Evolutionary conservation across 2,888 invertebrate genomes (phyloP).

Genomic region (Drosophila melanosoma): DNA sequence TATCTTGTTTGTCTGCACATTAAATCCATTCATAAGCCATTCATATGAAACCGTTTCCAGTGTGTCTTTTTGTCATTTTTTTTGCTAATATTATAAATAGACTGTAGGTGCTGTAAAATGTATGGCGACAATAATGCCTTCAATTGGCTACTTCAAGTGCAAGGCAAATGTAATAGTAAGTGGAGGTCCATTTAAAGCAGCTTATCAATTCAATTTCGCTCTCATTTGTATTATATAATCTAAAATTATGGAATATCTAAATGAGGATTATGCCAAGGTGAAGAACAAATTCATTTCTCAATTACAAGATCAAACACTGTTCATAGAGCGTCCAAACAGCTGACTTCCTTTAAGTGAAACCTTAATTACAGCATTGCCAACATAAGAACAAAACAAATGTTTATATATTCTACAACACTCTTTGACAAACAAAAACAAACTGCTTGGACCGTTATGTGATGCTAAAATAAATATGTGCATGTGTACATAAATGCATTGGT

Average conservation of each 20-base stretch:
- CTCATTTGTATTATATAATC: slow-evolving; percentile 18
- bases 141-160: slow-evolving; percentile 62
- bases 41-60: neutral
- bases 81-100: slow-evolving; percentile 3
- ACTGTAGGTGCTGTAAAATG: slow-evolving; percentile 4
- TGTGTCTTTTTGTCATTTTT: neutral
- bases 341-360: slow-evolving; percentile 3
- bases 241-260: slow-evolving; percentile 7
- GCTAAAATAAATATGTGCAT: slow-evolving; percentile 1
- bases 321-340: slow-evolving; percentile 4
- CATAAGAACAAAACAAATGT: neutral
- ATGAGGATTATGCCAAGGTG: slow-evolving; percentile 19
- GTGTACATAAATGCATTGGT: neutral
- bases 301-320: neutral
- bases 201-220: slow-evolving; percentile 33
- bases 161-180: slow-evolving; percentile 37
- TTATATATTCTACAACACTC: neutral
- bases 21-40: neutral
- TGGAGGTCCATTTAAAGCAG: slow-evolving; percentile 25
- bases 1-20: neutral
- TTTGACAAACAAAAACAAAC: neutral
- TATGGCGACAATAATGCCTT: slow-evolving; percentile 16
- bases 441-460: neutral
- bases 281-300: slow-evolving; percentile 1
- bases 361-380: neutral